These are phyloP conservation scores for Thaumatotibia leucotreta DNA, from an alignment of 1,140 invertebrate genomes.

Conservation along the genomic window DNA sequence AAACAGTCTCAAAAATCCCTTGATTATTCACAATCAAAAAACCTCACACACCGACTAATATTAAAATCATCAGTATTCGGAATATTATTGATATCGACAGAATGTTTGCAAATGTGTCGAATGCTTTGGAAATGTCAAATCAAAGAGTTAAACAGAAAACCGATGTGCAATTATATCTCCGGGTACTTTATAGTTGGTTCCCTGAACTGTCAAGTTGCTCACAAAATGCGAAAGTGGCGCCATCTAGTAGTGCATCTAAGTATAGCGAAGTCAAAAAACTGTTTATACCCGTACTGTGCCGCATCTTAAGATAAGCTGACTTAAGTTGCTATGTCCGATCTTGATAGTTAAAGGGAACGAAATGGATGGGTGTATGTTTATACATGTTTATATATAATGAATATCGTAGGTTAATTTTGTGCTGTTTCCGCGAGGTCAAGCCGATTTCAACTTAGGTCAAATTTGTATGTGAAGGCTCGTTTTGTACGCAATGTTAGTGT, in stretches of 20 bases:
- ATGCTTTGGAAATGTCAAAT: too few species aligned
- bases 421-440: conserved; percentile 44
- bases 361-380: conserved; percentile 71
- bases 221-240: not conserved
- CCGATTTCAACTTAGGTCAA: conserved; percentile 7
- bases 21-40: not conserved
- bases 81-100: too few species aligned
- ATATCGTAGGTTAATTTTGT: conserved; percentile 72
- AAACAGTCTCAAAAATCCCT: not conserved
- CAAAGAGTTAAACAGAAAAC: too few species aligned
- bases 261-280: not conserved
- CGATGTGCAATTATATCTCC: too few species aligned
- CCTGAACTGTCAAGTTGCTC: not conserved
- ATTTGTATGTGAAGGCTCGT: conserved; percentile 14
- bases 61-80: not conserved
- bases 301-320: conserved; percentile 38
- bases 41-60: not conserved
- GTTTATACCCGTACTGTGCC: not conserved
- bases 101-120: too few species aligned
- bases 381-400: conserved; percentile 75
- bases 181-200: not conserved
- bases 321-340: conserved; percentile 66
- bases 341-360: conserved; percentile 51
- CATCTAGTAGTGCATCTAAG: not conserved
- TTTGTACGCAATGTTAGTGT: not conserved